Conservation (phyloP, 2,888 invertebrate species). For the Oligia fasciuncula region DNA sequence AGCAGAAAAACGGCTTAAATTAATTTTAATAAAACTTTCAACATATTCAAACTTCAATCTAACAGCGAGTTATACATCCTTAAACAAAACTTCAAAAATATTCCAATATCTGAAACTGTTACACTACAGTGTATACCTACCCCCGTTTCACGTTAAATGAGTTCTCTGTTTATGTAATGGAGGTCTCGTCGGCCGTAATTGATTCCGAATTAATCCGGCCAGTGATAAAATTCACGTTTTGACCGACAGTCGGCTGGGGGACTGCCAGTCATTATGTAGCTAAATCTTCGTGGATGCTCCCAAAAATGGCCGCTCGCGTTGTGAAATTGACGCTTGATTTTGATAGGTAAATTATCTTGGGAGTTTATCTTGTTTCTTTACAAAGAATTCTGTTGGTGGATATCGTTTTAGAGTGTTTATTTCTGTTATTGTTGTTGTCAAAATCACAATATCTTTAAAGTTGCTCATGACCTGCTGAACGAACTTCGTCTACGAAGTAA, state of each 20-base stretch:
- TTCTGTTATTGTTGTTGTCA: neutral
- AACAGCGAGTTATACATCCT: neutral
- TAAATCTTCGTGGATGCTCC: conserved; percentile 35
- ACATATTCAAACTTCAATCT: neutral
- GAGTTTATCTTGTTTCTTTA: neutral
- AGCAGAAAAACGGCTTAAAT: neutral
- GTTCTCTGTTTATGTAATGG: conserved; percentile 78
- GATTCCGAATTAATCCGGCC: conserved; percentile 76
- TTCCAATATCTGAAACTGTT: conserved; percentile 15
- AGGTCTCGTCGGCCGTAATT: conserved; percentile 73
- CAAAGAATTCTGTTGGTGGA: neutral
- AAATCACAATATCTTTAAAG: neutral
- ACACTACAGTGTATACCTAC: conserved; percentile 43
- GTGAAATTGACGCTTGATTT: conserved; percentile 28
- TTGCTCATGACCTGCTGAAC: too few species aligned
- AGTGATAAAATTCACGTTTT: conserved; percentile 72
- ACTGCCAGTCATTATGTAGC: conserved; percentile 38
- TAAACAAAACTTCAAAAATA: neutral
- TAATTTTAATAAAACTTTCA: neutral
- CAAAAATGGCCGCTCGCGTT: conserved; percentile 26
- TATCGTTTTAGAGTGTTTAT: neutral
- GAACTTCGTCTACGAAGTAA: too few species aligned
- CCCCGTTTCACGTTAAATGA: conserved; percentile 70
- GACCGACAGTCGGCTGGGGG: conserved; percentile 50
- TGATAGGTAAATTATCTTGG: conserved; percentile 1